Base-by-base conservation (phyloP, 2,113 vertebrate species). In the Brachypteracias leptosomus region DNA sequence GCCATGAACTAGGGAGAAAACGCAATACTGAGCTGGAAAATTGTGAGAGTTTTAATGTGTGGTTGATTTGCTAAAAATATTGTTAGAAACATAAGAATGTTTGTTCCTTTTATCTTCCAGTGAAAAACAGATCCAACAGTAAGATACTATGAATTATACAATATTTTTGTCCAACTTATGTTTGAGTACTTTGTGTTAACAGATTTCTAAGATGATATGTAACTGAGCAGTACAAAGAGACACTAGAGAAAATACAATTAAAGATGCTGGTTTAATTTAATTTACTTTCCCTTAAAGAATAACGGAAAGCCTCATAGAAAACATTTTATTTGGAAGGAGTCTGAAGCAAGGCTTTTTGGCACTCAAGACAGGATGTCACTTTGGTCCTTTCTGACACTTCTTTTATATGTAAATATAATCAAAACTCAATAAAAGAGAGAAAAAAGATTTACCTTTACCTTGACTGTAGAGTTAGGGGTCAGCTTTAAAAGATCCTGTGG, bases 31-130 rank as follows among this genome's bases (percentile, higher is more conserved):
- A 78, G 54, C 29, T 91, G 87, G 74, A 91, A 96, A 89, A 82
- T 92, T 92, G 3, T 51, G 52, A 61, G 19, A 7, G 22, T 77
- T 97, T 95, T 94, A 95, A 89, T 89, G 36, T 85, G 87, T 82
- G 61, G 84, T 95, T 94, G 95, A 93, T 95, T 94, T 92, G 36
- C 89, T 95, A 95, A 95, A 95, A 96, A 93, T 93, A 91, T 66
- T 85, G 52, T 75, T 95, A 77, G 81, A 96, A 92, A 73, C n/a
- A 40, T 33, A 82, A 78, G 47, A 77, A 55, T 65, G 9, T 79
- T 87, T 93, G 88, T 90, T 84, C 24, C 80, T 91, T 97, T 94
- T 58, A 95, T 91, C 84, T 96, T 91, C 57, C 74, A 76, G 73
- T 68, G 58, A 65, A 91, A 92, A 92, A 68, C 70, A 92, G 59